Base-by-base conservation (phyloP, 2,797 vertebrate genomes). In the Crenichthys baileyi region DNA sequence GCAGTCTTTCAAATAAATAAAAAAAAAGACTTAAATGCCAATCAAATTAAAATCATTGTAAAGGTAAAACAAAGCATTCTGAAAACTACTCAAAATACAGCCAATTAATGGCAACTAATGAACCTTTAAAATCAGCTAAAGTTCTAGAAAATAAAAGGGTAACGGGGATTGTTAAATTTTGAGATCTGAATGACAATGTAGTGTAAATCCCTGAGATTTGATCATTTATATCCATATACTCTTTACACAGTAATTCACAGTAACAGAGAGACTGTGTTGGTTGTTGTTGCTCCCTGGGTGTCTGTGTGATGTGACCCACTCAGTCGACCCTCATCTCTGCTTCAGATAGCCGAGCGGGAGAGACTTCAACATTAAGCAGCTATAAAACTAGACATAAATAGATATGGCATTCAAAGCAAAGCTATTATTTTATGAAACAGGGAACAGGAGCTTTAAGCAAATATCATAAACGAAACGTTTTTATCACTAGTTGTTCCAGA, bases 1-100 rank as follows among this genome's bases (percentile, higher is more conserved):
- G 75, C 2, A 18, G 20, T 65, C 61, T 50, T 39, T 1, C 53
- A 36, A 77, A 82, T 77, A 48, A 88, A 87, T n/a, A 50, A 39
- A 31, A 22, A 46, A 48, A 63, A 77, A 89, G 68, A 79, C 24
- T 13, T 41, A 46, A 75, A 36, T 16, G 18, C 6, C 26, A 31
- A 39, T 22, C 61, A 70, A 22, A 46, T 7, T 41, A 72, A 70
- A 41, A 72, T 55, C 29, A 56, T 78, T 67, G 18, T 63, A 79
- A 78, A 83, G 73, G 70, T 88, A 88, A 79, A 84, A 60, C 36
- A 16, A 77, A 58, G 36, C 48, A 16, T 72, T 74, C 63, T 36
- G 58, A 29, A 15, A 29, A 29, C 56, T 15, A 60, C 15, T 60
- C 58, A 39, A 74, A 76, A 12, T 74, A 20, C 11, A 73, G 72